Evolutionary conservation across 2,797 vertebrate species (phyloP).

Genomic region (Caiman crocodilus): DNA sequence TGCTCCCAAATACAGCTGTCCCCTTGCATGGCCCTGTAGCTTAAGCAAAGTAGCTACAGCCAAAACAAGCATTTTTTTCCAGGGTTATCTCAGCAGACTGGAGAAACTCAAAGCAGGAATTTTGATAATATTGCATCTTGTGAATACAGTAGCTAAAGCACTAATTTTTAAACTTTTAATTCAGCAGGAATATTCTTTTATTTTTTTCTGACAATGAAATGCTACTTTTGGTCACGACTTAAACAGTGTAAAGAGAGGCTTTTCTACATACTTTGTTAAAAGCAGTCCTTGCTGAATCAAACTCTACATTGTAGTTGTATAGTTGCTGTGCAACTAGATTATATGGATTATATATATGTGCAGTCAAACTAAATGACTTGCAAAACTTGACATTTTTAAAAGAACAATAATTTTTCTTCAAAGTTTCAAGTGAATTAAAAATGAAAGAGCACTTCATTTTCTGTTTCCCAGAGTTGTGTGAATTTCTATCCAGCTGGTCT

Average conservation of each 20-base stretch:
- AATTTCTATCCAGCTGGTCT: slow-evolving; percentile 85
- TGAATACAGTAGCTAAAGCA: slow-evolving; percentile 55
- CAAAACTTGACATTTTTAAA: slow-evolving; percentile 75
- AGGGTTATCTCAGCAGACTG: slow-evolving; percentile 73
- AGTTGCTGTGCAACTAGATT: background rate
- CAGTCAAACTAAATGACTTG: slow-evolving; percentile 48
- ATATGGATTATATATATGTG: background rate
- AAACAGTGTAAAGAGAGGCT: slow-evolving; percentile 3
- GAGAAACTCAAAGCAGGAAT: slow-evolving; percentile 73
- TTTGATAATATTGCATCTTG: slow-evolving; percentile 77
- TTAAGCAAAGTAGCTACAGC: slow-evolving; percentile 80
- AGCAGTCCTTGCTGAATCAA: slow-evolving; percentile 20
- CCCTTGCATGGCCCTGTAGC: slow-evolving; percentile 76
- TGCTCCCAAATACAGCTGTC: slow-evolving; percentile 86
- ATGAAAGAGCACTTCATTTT: slow-evolving; percentile 83
- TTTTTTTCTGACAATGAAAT: background rate
- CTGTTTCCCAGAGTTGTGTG: slow-evolving; percentile 83
- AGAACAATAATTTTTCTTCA: slow-evolving; percentile 80
- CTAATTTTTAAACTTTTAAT: slow-evolving; percentile 55
- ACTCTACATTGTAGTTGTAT: background rate
- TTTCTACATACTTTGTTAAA: background rate
- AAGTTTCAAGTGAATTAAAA: slow-evolving; percentile 82
- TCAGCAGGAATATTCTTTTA: background rate
- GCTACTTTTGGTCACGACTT: slow-evolving; percentile 13
- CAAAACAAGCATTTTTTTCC: slow-evolving; percentile 81